Base-by-base conservation (phyloP, 2,888 invertebrate genomes). In the Osmoderma eremita region DNA sequence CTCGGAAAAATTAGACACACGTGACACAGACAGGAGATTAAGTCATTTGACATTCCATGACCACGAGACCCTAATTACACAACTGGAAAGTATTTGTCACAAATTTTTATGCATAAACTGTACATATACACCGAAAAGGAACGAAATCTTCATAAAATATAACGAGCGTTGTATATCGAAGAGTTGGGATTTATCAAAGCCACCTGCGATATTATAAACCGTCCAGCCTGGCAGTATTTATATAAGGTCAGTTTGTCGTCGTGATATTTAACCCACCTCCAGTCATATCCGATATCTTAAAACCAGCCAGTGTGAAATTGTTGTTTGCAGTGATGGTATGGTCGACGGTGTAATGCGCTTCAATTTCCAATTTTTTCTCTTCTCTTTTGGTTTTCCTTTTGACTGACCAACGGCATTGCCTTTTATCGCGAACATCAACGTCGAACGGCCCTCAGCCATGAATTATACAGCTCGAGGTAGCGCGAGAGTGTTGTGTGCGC, bases 271-370 rank as follows among this genome's bases (percentile, higher is more conserved):
- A 61, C 45, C 42, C 58, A 61, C 58, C 58, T 61, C 45, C 51
- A 53, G 64, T 42, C 51, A 64, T 53, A 64, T 51, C 42, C 50
- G 53, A 64, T 64, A 64, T 53, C 51, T 42, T 64, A 64, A 64
- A 64, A 39, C 53, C 64, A 64, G 39, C 64, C 51, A 13, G 51
- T 45, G 64, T 64, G 41, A 64, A 64, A 64, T 64, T 64, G 64
- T 63, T 49, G 49, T 63, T 39, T 64, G 45, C 53, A 53, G 45
- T 20, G 22, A 42, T 45, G 53, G 13, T 24, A n/a, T 20, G 41
- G 20, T 13, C 41, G 24, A 5, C 41, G 12, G 10, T 30, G 30
- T 30, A 36, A 15, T 13, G 30, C 24, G 30, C 38, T 18, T 53
- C 53, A 36, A 20, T 17, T 48, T 20, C 10, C 45, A 13, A 10